Evolutionary conservation across 2,797 vertebrate genomes (phyloP).

Genomic region (Peromyscus aztecus): DNA sequence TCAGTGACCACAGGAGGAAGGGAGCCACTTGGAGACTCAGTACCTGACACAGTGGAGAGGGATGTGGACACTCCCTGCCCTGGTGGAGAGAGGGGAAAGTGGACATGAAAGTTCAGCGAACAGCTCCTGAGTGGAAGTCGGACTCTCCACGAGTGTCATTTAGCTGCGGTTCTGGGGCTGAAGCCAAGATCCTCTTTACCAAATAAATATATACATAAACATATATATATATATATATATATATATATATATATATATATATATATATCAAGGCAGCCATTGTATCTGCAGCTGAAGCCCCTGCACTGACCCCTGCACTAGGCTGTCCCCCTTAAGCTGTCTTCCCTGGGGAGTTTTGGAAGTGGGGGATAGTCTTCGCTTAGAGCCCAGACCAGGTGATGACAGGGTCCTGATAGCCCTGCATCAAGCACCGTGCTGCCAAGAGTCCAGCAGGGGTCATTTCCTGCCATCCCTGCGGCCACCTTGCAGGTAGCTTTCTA

Average conservation of each 20-base stretch:
- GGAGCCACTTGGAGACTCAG: neutral
- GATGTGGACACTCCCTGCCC: rapidly evolving
- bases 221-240: too few relatives aligned
- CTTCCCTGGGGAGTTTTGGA: neutral
- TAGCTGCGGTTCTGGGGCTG: rapidly evolving
- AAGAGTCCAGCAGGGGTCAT: rapidly evolving
- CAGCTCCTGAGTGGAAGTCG: rapidly evolving
- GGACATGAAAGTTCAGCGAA: neutral
- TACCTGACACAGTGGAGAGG: neutral
- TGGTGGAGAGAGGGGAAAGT: neutral
- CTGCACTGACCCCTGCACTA: rapidly evolving
- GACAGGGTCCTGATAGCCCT: rapidly evolving
- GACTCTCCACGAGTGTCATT: neutral
- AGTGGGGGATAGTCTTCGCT: neutral
- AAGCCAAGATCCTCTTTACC: neutral
- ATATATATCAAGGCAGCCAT: too few relatives aligned
- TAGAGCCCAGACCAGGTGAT: neutral
- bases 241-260: too few relatives aligned
- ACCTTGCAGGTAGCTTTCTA: neutral
- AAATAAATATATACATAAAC: too few relatives aligned
- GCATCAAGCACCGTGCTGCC: rapidly evolving
- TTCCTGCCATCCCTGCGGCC: neutral
- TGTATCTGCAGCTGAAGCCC: neutral
- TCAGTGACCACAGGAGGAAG: neutral
- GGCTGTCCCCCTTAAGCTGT: neutral